Base-by-base conservation (phyloP, 1,140 invertebrate species). In the Heliothis virescens region DNA sequence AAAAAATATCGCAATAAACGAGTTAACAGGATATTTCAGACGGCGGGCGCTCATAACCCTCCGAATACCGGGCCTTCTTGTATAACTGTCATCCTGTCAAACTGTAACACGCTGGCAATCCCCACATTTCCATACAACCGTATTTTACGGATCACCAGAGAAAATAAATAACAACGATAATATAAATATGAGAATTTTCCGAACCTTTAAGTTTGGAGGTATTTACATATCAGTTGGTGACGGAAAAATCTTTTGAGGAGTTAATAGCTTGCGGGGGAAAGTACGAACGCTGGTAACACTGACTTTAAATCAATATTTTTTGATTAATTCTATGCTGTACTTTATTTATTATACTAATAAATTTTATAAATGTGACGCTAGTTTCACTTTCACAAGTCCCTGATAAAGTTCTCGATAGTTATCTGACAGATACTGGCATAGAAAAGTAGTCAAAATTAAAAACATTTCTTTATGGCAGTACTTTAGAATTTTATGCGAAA, bases 171-270 rank as follows among this genome's bases (percentile, higher is more conserved):
- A 92, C 91, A 89, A 86, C 89, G 83, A 92, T 92, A 90, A 90
- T 91, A 92, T 91, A 90, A 91, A 91, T 91, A 91, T 91, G 90
- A 92, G 83, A 86, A 87, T 91, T 93, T 92, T 87, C 87, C 86
- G 84, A 92, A 91, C 86, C 89, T 89, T 86, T 86, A 88, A 89
- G 86, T 88, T 87, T 82, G 77, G 73, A 75, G 86, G 92, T 86
- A 93, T 94, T 93, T 94, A 94, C 92, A 93, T 94, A 92, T 93
- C 92, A 93, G 88, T 88, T 89, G 92, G 89, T 91, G 92, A 94
- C 90, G 91, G 83, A 87, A 82, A 92, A 90, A 94, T 92, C 92
- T 91, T 81, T 83, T 87, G 79, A 75, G 81, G 81, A 76, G 79
- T 86, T 91, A 89, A 90, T 87, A 87, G 74, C 82, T 73, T 75